Evolutionary conservation across 1,140 invertebrate species (phyloP).

Genomic region (Saxidomus purpurata): DNA sequence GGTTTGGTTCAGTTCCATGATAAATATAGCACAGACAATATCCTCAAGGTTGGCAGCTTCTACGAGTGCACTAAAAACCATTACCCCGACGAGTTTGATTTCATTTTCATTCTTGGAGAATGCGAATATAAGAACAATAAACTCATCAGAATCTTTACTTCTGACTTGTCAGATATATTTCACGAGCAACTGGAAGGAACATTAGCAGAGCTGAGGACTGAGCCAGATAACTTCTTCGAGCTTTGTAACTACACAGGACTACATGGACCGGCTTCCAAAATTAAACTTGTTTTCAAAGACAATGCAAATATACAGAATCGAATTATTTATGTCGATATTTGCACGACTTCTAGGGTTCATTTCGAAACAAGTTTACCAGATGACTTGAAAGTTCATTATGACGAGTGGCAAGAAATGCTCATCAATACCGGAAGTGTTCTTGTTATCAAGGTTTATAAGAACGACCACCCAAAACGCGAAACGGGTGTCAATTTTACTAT

Average conservation of each 20-base stretch:
- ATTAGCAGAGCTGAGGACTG: background rate
- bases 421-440: background rate
- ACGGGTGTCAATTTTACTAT: background rate
- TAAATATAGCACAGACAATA: background rate
- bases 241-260: background rate
- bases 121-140: background rate
- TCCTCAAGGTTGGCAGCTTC: background rate
- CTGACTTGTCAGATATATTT: background rate
- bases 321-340: background rate
- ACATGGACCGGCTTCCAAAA: background rate
- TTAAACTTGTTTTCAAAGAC: background rate
- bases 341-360: background rate
- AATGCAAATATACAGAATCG: background rate
- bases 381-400: background rate
- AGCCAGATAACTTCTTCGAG: background rate
- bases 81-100: background rate
- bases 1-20: background rate
- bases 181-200: background rate
- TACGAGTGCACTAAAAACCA: background rate
- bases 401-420: background rate
- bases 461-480: background rate
- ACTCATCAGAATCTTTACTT: background rate
- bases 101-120: background rate
- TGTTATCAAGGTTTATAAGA: background rate
- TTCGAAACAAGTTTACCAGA: background rate